Base-by-base conservation (phyloP, 2,113 vertebrate genomes). In the Gobio gobio region DNA sequence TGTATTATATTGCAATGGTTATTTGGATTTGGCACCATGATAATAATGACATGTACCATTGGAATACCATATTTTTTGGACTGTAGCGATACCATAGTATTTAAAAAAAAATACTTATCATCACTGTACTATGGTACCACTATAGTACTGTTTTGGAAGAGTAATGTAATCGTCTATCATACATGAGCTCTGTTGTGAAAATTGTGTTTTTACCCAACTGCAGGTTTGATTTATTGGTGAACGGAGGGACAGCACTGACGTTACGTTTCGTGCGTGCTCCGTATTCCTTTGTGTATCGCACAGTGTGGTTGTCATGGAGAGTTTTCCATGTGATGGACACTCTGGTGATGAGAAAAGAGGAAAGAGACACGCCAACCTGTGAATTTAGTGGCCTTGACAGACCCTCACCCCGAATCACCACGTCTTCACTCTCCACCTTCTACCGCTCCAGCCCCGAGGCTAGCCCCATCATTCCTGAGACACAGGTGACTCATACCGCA, bases 241-340 rank as follows among this genome's bases (percentile, higher is more conserved):
- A 99, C 26, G 98, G 97, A 0, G 98, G 98, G 0, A 97, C 97
- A 1, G 98, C 97, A 9, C 80, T 99, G 83, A 99, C 97, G 0
- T 91, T 99, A 90, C 95, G 95, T n/a, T 99, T 99, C 63, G 96
- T 97, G 87, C 96, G 98, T 0, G 94, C 96, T 13, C 98, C 98
- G 0, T 99, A 97, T 93, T 96, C 98, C 78, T 94, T 95, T 2
- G 93, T 97, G 90, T 94, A 95, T 86, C 97, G 96, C 84, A 98
- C 98, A 0, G 97, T 99, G 0, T 99, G 98, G 98, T 95, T 99
- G 85, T 97, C 98, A 0, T 99, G 98, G 97, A 97, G 96, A 73
- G 96, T 99, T 16, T 99, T 99, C 88, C 97, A 99, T 64, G 97
- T 99, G 87, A 98, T 99, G 97, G 97, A 99, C 85, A 98, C 97